Conservation (phyloP, 2,797 vertebrate genomes). For the Halcyon badia region DNA sequence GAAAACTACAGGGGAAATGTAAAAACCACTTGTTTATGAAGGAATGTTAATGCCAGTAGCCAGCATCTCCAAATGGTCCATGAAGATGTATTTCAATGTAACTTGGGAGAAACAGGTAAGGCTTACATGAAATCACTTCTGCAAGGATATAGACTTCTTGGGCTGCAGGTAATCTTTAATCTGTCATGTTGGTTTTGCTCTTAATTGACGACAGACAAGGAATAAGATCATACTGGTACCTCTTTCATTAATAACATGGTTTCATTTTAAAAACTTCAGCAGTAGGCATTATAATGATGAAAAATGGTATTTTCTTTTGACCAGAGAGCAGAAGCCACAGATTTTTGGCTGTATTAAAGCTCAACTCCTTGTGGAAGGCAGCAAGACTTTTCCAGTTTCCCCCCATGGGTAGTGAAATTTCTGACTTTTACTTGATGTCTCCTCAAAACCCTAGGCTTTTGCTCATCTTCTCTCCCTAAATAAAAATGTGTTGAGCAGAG, state of each 20-base stretch:
- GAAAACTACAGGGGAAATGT: neutral
- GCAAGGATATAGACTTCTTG: neutral
- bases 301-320: neutral
- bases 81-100: neutral
- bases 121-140: neutral
- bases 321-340: neutral
- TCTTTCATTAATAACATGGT: neutral
- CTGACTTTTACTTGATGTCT: neutral
- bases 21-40: neutral
- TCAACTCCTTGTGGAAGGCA: neutral
- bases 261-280: neutral
- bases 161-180: neutral
- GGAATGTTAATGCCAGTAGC: neutral
- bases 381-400: neutral
- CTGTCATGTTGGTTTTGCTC: neutral
- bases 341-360: neutral
- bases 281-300: neutral
- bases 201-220: neutral
- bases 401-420: neutral
- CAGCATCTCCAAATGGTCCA: neutral
- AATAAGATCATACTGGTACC: neutral
- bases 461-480: neutral
- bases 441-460: neutral
- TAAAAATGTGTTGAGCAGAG: neutral
- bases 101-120: neutral